Evolutionary conservation across 37 sponge, comb jelly and placozoan species (phyloP).

Genomic region (Oscarella lobularis): DNA sequence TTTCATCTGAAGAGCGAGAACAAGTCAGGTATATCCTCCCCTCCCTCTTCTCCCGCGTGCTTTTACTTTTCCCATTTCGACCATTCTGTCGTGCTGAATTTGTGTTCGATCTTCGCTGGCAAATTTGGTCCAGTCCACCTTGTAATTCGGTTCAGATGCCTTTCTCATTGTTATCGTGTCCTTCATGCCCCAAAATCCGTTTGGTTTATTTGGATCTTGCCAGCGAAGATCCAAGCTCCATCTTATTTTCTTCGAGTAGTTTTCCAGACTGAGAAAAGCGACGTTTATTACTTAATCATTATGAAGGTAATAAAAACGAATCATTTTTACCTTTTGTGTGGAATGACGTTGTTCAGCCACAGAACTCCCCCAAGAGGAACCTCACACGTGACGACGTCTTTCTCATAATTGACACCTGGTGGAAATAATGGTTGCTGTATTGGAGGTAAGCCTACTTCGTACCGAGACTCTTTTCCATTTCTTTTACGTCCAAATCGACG

Average conservation of each 20-base stretch:
- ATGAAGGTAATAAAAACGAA: neutral
- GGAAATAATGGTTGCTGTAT: no score
- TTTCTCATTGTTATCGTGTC: slow-evolving; percentile 25
- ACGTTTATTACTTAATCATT: neutral
- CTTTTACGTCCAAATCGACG: slow-evolving; percentile 42
- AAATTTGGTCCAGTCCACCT: slow-evolving; percentile 52
- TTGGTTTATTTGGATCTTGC: slow-evolving; percentile 46
- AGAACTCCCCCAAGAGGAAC: slow-evolving; percentile 66
- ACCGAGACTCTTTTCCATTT: slow-evolving; percentile 49
- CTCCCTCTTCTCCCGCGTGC: neutral
- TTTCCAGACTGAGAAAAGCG: slow-evolving; percentile 25
- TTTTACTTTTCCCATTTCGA: neutral
- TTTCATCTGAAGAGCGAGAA: neutral
- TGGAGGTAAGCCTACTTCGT: slow-evolving; percentile 1
- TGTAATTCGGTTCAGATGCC: slow-evolving; percentile 28
- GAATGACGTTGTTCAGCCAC: slow-evolving; percentile 58
- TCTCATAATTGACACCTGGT: slow-evolving; percentile 18
- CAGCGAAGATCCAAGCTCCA: slow-evolving; percentile 86
- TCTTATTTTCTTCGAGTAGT: slow-evolving; percentile 45
- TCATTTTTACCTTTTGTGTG: slow-evolving; percentile 33
- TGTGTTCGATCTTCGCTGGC: slow-evolving; percentile 27
- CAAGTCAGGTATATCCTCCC: neutral
- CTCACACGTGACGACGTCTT: slow-evolving; percentile 61
- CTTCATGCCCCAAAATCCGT: slow-evolving; percentile 29
- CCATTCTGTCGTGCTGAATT: slow-evolving; percentile 14